Base-by-base conservation (phyloP, 2,113 vertebrate species). In the Monarcha castaneiventris region DNA sequence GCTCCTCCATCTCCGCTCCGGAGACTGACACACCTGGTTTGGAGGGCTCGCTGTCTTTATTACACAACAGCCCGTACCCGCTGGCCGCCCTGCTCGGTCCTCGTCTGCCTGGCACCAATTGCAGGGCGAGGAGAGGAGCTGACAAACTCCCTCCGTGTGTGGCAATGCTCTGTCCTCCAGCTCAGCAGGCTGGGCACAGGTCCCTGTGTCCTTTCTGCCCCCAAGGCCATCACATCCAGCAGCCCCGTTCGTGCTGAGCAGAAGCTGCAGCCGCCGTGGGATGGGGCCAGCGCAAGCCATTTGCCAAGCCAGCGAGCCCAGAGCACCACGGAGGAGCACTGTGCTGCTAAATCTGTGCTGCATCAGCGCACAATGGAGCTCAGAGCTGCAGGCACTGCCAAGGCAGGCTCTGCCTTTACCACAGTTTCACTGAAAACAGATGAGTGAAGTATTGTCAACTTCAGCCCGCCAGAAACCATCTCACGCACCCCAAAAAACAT, bases 381-480 rank as follows among this genome's bases (percentile, higher is more conserved):
- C 55, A 20, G 73, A 67, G 81, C 74, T 37, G 63, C 82, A 83
- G 92, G 71, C 87, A 27, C 8, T 58, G 92, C 92, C 82, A 73
- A 62, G 78, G 62, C 25, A n/a, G 84, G 27, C 66, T 41, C 59
- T 54, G 84, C n/a, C 76, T 88, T 64, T 22, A 41, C 74, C 66
- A 61, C 7, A 1, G 79, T 7, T 58, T 73, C 88, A 66, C 88
- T 86, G 75, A n/a, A 93, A 94, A 77, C 85, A 90, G 75, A 86
- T 69, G 79, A 71, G 71, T 14, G 41, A 41, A 75, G 56, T 10
- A 48, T 10, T 72, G 84, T 35, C 33, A 33, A 1, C 85, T 66
- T 77, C 33, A 54, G 30, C 37, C 55, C 5, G 1, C 16, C 85
- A 90, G 46, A 62, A 81, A 67, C 35, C 51, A 33, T 7, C 26